Percentiles rank a stretch among this genome's conserved stretches.
phyloP scores from a whole-genome alignment of 2,888 invertebrate genomes.

The Balanococcus diminutus region DNA sequence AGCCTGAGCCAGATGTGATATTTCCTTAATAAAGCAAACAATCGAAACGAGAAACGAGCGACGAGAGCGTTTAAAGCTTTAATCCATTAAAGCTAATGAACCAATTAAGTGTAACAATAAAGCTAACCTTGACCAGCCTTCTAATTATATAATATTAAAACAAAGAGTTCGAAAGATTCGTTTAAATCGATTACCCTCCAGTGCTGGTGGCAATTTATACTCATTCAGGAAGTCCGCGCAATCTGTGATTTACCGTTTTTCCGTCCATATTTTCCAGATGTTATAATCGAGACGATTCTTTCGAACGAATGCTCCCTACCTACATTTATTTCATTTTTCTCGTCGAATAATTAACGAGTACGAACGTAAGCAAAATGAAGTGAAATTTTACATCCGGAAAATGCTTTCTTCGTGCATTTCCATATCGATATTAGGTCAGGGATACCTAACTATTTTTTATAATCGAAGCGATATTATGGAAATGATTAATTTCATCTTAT shows the following conservation, averaged over 20 bases:
- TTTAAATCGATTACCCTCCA: conserved; percentile 14
- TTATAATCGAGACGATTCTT: background rate
- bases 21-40: background rate
- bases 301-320: background rate
- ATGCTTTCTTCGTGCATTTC: too few relatives aligned
- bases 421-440: too few relatives aligned
- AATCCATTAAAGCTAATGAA: conserved; percentile 36
- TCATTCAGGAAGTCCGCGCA: background rate
- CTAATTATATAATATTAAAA: conserved; percentile 31
- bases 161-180: conserved; percentile 13
- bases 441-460: background rate
- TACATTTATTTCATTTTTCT: background rate
- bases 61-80: background rate
- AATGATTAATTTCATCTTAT: background rate
- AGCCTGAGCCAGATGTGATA: background rate
- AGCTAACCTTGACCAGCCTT: conserved; percentile 20
- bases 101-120: conserved; percentile 37
- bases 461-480: background rate
- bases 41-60: conserved; percentile 4
- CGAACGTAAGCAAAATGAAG: too few relatives aligned
- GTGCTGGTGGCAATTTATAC: background rate
- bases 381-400: background rate
- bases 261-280: background rate
- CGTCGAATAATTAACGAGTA: background rate
- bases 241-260: conserved; percentile 8